phyloP scores from a whole-genome alignment of 2,113 vertebrate genomes.

The Gasterosteus nipponicus region DNA sequence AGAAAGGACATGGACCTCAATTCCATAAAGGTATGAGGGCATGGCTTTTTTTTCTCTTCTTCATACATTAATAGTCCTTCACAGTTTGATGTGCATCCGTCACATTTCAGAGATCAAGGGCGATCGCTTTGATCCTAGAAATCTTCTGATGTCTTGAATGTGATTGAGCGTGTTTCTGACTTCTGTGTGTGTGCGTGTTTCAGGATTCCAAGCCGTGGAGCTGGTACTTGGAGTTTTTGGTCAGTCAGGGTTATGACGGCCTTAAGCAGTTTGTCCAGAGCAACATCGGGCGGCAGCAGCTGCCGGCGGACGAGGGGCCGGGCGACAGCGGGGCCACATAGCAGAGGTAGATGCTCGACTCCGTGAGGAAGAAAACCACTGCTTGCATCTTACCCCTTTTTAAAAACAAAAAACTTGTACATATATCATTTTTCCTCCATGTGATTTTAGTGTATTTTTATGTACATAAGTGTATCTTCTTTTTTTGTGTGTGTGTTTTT shows the following conservation, averaged over 20 bases:
- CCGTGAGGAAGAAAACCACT: background rate
- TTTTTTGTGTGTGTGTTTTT: conserved; percentile 15
- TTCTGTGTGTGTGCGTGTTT: conserved; percentile 34
- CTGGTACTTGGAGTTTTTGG: conserved; percentile 91
- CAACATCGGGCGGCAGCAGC: conserved; percentile 74
- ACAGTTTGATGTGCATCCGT: conserved; percentile 32
- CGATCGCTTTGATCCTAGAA: conserved; percentile 10
- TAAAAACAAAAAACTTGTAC: conserved; percentile 61
- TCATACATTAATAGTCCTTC: conserved; percentile 26
- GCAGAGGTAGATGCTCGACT: conserved; percentile 20
- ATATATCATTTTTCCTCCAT: conserved; percentile 51
- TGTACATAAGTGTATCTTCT: conserved; percentile 52
- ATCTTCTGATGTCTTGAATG: conserved; percentile 22
- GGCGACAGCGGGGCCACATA: background rate
- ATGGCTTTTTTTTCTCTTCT: conserved; percentile 24
- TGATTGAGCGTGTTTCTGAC: conserved; percentile 6
- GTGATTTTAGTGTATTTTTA: conserved; percentile 18
- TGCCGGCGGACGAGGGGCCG: background rate
- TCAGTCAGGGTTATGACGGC: conserved; percentile 85
- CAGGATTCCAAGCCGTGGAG: conserved; percentile 86
- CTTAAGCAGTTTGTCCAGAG: conserved; percentile 86
- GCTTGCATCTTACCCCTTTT: conserved; percentile 2
- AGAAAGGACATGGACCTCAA: conserved; percentile 79
- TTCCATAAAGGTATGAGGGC: conserved; percentile 87
- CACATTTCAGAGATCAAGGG: conserved; percentile 19